phyloP scores from a whole-genome alignment of 2,113 vertebrate genomes.

The Neomonachus schauinslandi region DNA sequence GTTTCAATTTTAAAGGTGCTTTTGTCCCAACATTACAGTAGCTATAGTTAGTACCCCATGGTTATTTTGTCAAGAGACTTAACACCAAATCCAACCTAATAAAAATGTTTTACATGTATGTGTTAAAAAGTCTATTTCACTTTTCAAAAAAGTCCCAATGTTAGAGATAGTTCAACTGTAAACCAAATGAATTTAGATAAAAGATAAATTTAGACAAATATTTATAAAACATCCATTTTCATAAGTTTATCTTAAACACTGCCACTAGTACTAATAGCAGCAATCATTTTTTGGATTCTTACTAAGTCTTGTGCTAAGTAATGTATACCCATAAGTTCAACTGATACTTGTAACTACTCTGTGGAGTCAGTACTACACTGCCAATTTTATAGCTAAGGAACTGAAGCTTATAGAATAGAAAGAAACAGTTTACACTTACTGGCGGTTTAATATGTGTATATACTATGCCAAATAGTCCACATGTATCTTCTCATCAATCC shows the following conservation, averaged over 20 bases:
- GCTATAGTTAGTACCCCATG: not conserved
- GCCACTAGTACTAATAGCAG: not conserved
- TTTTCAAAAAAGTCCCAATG: not conserved
- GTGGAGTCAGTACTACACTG: not conserved
- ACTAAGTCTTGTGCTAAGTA: not conserved
- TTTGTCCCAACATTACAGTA: not conserved
- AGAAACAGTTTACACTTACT: not conserved
- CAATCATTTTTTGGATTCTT: not conserved
- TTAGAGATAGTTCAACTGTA: not conserved
- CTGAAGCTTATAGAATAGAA: not conserved
- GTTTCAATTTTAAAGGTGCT: not conserved
- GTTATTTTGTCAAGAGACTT: not conserved
- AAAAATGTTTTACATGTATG: not conserved
- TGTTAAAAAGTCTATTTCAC: slow-evolving; percentile 2
- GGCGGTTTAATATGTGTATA: not conserved
- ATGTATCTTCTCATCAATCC: not conserved
- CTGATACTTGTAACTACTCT: not conserved
- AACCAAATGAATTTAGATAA: slow-evolving; percentile 23
- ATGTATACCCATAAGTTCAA: not conserved
- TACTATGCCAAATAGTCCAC: not conserved
- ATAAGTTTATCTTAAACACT: not conserved
- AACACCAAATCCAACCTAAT: not conserved
- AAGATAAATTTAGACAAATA: not conserved
- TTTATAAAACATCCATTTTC: not conserved
- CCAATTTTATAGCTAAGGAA: not conserved